phyloP scores from a whole-genome alignment of 2,797 vertebrate species.

The Spizella passerina region DNA sequence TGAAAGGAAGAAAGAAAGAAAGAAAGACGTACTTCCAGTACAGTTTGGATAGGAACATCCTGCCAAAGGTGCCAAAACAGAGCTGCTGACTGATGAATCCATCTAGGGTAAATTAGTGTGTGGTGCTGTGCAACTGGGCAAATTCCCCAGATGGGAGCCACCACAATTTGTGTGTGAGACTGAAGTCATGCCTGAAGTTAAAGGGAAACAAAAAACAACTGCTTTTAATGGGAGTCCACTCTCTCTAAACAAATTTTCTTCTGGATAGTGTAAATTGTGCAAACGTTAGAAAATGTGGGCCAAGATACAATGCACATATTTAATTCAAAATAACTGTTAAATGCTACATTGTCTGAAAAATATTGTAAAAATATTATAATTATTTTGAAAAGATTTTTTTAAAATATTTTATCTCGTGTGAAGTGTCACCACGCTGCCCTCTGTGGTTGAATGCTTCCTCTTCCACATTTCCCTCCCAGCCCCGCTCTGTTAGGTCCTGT shows the following conservation, averaged over 20 bases:
- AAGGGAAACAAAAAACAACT: background rate
- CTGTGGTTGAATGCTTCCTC: background rate
- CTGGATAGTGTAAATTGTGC: background rate
- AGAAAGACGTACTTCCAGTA: background rate
- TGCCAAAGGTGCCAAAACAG: background rate
- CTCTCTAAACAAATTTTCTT: background rate
- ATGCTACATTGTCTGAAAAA: background rate
- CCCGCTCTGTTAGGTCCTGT: accelerated
- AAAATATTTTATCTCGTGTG: background rate
- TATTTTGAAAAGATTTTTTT: background rate
- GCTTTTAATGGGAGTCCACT: background rate
- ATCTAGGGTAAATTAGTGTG: background rate
- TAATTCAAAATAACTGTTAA: background rate
- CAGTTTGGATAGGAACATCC: background rate
- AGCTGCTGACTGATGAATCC: background rate
- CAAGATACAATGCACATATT: background rate
- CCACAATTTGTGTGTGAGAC: background rate
- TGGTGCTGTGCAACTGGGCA: background rate
- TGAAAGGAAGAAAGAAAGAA: background rate
- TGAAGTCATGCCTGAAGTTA: background rate
- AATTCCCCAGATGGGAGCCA: background rate
- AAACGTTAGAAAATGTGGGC: background rate
- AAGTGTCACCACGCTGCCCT: accelerated
- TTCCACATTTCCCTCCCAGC: background rate
- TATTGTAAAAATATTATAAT: background rate